These are phyloP conservation scores for Felis chaus DNA, from an alignment of 2,113 vertebrate genomes.

Conservation along the genomic window DNA sequence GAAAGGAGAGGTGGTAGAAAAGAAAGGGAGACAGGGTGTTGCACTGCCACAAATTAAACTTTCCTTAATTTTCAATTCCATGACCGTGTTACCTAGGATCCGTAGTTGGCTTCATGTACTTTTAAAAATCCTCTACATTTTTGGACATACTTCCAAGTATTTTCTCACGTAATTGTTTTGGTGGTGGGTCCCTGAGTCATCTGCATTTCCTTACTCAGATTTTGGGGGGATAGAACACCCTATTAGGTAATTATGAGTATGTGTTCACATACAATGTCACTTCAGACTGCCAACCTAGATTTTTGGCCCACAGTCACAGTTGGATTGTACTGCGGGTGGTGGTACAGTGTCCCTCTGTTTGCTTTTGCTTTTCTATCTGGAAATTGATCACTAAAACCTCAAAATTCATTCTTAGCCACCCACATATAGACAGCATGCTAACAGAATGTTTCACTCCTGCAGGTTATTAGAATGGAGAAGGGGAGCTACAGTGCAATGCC, in stretches of 20 bases:
- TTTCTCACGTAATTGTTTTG: not conserved
- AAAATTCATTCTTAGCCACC: not conserved
- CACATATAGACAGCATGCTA: not conserved
- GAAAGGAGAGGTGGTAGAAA: not conserved
- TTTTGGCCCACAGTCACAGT: not conserved
- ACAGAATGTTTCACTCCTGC: not conserved
- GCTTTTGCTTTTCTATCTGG: constrained; percentile 30
- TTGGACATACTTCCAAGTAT: not conserved
- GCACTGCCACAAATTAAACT: not conserved
- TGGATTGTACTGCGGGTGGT: not conserved
- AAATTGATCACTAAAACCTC: not conserved
- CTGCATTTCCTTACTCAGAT: not conserved
- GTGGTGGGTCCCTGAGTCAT: not conserved
- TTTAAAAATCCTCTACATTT: not conserved
- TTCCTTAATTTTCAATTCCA: not conserved
- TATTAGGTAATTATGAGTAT: not conserved
- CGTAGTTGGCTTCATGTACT: not conserved
- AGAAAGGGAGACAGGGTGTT: not conserved
- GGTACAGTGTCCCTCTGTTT: not conserved
- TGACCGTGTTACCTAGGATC: not conserved
- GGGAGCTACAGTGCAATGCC: not conserved
- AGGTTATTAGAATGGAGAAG: not conserved
- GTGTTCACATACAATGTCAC: not conserved
- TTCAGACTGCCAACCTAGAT: not conserved
- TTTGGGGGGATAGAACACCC: not conserved